phyloP scores from a whole-genome alignment of 2,113 vertebrate genomes.

The Pseudopipra pipra region DNA sequence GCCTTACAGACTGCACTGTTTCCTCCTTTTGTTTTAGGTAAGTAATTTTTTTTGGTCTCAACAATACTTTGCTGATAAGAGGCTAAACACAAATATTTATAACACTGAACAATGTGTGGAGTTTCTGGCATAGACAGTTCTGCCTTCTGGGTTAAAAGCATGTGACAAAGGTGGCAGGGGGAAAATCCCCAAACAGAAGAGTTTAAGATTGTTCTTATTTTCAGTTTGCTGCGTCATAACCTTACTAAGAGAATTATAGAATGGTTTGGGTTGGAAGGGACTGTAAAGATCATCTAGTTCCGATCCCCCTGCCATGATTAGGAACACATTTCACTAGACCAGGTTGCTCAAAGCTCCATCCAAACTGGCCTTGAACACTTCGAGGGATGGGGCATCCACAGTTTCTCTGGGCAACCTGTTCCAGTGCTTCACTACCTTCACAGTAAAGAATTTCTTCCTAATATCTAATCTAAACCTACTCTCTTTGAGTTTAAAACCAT shows the following conservation, averaged over 20 bases:
- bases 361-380: neutral
- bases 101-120: neutral
- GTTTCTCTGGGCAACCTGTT: neutral
- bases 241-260: neutral
- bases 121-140: neutral
- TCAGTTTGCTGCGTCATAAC: neutral
- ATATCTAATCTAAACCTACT: neutral
- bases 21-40: conserved; percentile 41
- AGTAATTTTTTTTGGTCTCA: neutral
- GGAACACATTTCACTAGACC: neutral
- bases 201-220: neutral
- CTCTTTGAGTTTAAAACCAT: neutral
- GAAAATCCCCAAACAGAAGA: neutral
- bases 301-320: rapidly evolving
- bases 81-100: conserved; percentile 1
- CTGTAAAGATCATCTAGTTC: neutral
- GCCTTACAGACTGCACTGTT: neutral
- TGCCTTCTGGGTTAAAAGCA: neutral
- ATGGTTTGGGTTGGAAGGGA: neutral
- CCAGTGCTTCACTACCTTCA: neutral
- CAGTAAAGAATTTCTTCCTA: neutral
- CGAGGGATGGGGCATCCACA: neutral
- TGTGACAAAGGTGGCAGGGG: neutral
- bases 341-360: neutral
- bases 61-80: conserved; percentile 17